Percentiles rank a stretch among this genome's conserved stretches.
Conservation (phyloP, 2,888 invertebrate species). For the Mechanitis messenoides region DNA sequence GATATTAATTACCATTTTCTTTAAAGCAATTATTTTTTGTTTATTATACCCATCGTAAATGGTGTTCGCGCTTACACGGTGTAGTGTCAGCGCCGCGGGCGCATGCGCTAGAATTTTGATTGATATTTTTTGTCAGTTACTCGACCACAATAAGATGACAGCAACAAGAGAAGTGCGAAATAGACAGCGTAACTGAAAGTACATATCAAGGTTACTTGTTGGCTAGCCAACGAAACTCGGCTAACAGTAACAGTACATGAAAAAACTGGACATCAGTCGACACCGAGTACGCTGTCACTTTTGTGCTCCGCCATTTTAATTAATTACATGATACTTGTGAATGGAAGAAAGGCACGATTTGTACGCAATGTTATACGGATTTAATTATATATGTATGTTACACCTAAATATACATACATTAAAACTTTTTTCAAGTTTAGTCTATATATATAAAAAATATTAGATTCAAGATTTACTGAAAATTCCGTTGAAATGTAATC, state of each 20-base stretch:
- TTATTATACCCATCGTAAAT: constrained; percentile 27
- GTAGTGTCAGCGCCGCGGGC: constrained; percentile 61
- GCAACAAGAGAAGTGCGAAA: constrained; percentile 74
- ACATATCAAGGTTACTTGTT: constrained; percentile 69
- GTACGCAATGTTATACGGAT: constrained; percentile 51
- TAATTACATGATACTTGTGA: constrained; percentile 61
- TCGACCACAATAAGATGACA: constrained; percentile 74
- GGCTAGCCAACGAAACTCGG: constrained; percentile 67
- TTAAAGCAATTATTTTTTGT: constrained; percentile 10
- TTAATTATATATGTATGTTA: constrained; percentile 47
- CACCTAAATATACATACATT: constrained; percentile 37
- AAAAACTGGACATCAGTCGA: constrained; percentile 61
- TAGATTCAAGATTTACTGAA: constrained; percentile 22
- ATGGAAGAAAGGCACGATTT: constrained; percentile 51
- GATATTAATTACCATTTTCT: constrained; percentile 7
- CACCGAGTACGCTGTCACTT: constrained; percentile 51
- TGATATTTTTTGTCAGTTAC: constrained; percentile 75
- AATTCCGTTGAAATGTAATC: background rate
- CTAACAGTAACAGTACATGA: constrained; percentile 71
- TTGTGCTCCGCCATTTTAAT: constrained; percentile 62
- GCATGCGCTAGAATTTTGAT: constrained; percentile 76
- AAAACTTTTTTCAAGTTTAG: constrained; percentile 36
- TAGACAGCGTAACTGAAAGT: constrained; percentile 73
- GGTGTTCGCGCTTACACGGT: constrained; percentile 41
- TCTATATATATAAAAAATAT: constrained; percentile 42